These are phyloP conservation scores for Nothura maculosa DNA, from an alignment of 2,797 vertebrate genomes.

Conservation along the genomic window DNA sequence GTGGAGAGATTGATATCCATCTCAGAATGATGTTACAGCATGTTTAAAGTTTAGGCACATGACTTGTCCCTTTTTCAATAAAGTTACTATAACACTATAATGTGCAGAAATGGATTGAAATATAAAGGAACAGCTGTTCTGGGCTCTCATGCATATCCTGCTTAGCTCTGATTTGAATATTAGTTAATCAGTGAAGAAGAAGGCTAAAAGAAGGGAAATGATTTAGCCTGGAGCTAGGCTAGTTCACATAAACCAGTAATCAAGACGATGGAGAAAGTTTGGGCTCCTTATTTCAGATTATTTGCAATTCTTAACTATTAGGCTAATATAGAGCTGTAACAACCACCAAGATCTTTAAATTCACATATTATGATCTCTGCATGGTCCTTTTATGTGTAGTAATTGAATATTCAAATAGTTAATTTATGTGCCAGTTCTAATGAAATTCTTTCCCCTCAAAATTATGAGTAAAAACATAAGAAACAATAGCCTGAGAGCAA, in stretches of 20 bases:
- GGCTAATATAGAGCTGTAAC: not conserved
- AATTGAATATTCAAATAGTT: not conserved
- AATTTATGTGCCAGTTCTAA: not conserved
- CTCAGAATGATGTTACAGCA: not conserved
- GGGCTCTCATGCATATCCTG: not conserved
- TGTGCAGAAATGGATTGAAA: not conserved
- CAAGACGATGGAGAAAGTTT: not conserved
- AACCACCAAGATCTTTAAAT: not conserved
- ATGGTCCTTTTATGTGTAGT: not conserved
- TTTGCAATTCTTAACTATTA: not conserved
- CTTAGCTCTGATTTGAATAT: fast-evolving
- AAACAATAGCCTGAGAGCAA: not conserved
- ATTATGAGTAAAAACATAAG: not conserved
- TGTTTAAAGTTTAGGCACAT: not conserved
- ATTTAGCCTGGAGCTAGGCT: not conserved
- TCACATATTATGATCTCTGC: not conserved
- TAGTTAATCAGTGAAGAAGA: not conserved
- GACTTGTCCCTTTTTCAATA: not conserved
- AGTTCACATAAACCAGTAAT: not conserved
- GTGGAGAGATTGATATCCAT: not conserved
- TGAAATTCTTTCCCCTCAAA: not conserved
- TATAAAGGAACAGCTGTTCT: not conserved
- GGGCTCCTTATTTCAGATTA: not conserved
- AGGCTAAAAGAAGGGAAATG: not conserved
- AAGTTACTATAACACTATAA: not conserved